Evolutionary conservation across 30 jellyfish, hydroid and myxozoan genomes (phyloP), one percentile per base, ranked within the genome.

Genomic region (Aurelia aurita): DNA sequence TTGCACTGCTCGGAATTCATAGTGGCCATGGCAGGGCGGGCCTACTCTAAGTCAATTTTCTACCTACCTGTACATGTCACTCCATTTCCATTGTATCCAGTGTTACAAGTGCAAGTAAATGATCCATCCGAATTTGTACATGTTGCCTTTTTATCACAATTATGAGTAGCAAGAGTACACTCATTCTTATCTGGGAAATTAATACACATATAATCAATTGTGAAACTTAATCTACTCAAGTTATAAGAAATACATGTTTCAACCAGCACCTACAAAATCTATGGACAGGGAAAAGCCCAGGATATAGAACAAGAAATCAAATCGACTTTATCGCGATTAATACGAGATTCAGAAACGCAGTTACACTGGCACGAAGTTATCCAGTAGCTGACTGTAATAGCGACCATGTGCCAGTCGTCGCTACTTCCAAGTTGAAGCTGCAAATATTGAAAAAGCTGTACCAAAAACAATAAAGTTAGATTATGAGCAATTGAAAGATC

Each of bases 291-390:
- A 26, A 10, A 46, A 72, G 69, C 34, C 84, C 84, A 9, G 84
- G 84, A 51, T 5, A 22, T 25, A 46, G 68, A 22, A 32, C 26
- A 53, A 22, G 79, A 35, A 53, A 75, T 27, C 76, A 75, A 55
- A 75, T 75, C 19, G 87, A 75, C 60, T 75, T 19, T 8, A 75
- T 75, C 67, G 22, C 76, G 14, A 9, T 75, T 28, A 72, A 34
- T 60, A 54, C 16, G 51, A 75, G 87, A 75, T 55, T 49, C 55
- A 20, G 60, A 46, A 75, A 75, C 27, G 54, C 32, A 14, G 26
- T 75, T 18, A 53, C 32, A 59, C 20, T n/a, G 79, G 31, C 49
- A 29, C 7, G 39, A 11, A 75, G 58, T 26, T 75, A 75, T 25
- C 87, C 87, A 7, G 76, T 60, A 58, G 80, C 87, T 9, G 58